phyloP scores from a whole-genome alignment of 53 echinoderm and acorn worm genomes.

The Zoroaster sp. region DNA sequence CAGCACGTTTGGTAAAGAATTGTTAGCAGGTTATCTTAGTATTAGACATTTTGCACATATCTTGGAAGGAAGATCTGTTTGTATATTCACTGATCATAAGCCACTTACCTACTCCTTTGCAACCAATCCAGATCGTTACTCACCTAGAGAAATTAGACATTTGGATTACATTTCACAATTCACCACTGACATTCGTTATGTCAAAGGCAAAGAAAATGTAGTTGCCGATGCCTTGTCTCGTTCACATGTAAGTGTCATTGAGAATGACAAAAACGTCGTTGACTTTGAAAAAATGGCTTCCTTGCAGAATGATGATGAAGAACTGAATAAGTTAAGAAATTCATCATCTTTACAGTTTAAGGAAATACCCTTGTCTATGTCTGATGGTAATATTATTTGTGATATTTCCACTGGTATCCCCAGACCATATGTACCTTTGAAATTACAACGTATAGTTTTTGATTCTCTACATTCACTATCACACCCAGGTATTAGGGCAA shows the following conservation, averaged over 20 bases:
- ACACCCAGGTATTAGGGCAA: conserved; percentile 25
- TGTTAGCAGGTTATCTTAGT: not conserved
- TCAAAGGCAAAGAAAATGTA: conserved; percentile 6
- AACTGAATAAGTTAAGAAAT: not conserved
- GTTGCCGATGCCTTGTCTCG: conserved; percentile 21
- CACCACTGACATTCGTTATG: conserved; percentile 20
- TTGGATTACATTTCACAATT: conserved; percentile 11
- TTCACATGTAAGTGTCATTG: not conserved
- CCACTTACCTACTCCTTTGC: too few relatives aligned
- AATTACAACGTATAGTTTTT: conserved; percentile 5
- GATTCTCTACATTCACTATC: conserved; percentile 38
- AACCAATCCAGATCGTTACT: too few relatives aligned
- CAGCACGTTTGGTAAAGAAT: too few relatives aligned
- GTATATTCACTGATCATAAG: too few relatives aligned
- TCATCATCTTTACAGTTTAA: not conserved
- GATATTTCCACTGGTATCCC: conserved; percentile 29
- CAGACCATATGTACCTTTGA: conserved; percentile 6
- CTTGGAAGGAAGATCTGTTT: too few relatives aligned
- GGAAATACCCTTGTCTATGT: not conserved
- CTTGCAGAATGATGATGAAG: conserved; percentile 12
- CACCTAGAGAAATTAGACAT: conserved; percentile 9
- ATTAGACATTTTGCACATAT: too few relatives aligned
- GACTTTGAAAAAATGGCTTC: conserved; percentile 32
- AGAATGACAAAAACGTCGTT: not conserved
- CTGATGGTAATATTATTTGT: not conserved